Conservation (phyloP, 35 echinoderm and acorn worm genomes). For the Lytechinus variegatus region DNA sequence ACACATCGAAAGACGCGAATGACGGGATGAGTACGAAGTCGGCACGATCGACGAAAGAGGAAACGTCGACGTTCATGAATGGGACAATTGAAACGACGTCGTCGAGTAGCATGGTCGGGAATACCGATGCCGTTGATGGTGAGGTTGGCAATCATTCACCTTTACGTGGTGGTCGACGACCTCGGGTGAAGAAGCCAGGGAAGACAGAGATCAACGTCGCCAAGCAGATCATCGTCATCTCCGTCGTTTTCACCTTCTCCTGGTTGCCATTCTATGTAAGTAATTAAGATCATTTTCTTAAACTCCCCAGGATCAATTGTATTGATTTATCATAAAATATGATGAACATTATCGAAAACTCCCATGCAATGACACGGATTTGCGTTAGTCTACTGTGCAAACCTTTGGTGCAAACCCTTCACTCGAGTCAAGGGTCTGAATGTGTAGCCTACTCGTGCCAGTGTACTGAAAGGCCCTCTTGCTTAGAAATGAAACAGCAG, state of each 20-base stretch:
- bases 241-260: constrained; percentile 52
- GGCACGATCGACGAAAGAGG: neutral
- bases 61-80: neutral
- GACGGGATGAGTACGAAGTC: neutral
- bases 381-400: too few relatives aligned
- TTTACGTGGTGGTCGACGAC: neutral
- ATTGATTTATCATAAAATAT: too few relatives aligned
- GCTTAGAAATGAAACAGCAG: too few relatives aligned
- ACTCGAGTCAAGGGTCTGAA: too few relatives aligned
- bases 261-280: constrained; percentile 67
- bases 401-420: too few relatives aligned
- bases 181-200: neutral
- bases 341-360: too few relatives aligned
- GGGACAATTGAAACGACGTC: neutral
- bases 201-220: constrained; percentile 49
- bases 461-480: too few relatives aligned
- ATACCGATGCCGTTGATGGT: neutral
- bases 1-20: neutral
- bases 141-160: neutral
- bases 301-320: too few relatives aligned
- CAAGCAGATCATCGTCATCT: constrained; percentile 50
- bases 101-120: neutral
- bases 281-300: neutral
- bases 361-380: too few relatives aligned
- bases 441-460: too few relatives aligned